A percentile compares a stretch with the other conserved stretches of the same genome.
These are phyloP conservation scores for Odobenus rosmarus DNA, from an alignment of 2,113 vertebrate genomes.

Conservation along the genomic window DNA sequence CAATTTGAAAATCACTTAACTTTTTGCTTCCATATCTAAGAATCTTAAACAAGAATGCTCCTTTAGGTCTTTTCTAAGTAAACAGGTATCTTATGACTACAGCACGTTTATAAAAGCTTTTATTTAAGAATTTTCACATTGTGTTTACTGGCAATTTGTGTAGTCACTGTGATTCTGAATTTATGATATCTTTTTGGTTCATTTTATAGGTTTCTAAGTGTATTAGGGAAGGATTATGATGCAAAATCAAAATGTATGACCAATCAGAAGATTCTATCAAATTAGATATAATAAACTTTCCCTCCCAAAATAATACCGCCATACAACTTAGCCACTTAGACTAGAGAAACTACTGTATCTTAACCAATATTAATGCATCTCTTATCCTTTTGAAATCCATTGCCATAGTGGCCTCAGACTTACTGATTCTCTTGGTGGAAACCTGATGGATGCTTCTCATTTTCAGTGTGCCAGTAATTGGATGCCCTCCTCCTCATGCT, in stretches of 20 bases:
- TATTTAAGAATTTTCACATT: slow-evolving; percentile 20
- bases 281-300: not conserved
- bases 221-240: slow-evolving; percentile 2
- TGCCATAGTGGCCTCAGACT: not conserved
- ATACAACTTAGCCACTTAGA: not conserved
- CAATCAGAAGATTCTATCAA: slow-evolving; percentile 10
- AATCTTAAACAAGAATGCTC: slow-evolving; percentile 9
- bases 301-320: not conserved
- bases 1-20: slow-evolving; percentile 12
- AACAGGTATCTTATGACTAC: not conserved
- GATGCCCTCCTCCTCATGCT: not conserved
- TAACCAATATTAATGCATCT: not conserved
- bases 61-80: slow-evolving; percentile 1
- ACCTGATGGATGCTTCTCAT: not conserved
- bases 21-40: not conserved
- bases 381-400: not conserved
- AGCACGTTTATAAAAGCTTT: not conserved
- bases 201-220: slow-evolving; percentile 10
- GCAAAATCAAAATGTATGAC: not conserved
- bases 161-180: not conserved
- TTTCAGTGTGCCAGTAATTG: not conserved
- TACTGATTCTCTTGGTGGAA: not conserved
- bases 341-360: not conserved
- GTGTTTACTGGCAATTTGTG: not conserved
- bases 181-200: not conserved